Conservation (phyloP, 2,113 vertebrate species). For the Pangasianodon gigas region DNA sequence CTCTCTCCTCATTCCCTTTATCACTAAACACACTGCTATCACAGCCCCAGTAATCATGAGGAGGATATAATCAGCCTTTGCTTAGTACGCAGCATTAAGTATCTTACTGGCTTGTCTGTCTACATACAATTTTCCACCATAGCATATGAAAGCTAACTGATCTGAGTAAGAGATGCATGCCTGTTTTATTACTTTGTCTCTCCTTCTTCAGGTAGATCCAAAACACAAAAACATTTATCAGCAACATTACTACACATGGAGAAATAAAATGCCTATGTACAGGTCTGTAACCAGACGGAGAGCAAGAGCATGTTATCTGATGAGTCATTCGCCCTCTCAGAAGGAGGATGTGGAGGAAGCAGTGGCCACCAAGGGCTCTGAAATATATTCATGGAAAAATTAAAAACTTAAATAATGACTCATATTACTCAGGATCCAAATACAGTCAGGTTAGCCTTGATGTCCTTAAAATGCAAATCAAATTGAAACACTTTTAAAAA, state of each 20-base stretch:
- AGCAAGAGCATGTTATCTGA: conserved; percentile 2
- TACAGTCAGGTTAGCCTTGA: background rate
- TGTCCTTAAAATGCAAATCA: background rate
- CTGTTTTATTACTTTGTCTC: background rate
- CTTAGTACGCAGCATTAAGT: background rate
- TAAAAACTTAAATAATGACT: background rate
- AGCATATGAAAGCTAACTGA: background rate
- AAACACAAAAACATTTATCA: background rate
- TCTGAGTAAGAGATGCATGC: no score
- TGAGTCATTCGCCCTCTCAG: conserved; percentile 30
- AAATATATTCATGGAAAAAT: conserved; percentile 12
- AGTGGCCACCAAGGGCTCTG: background rate
- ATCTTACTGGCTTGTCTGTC: background rate
- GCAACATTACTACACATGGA: background rate
- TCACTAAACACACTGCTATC: background rate
- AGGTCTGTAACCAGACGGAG: conserved; percentile 19
- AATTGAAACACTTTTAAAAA: no score
- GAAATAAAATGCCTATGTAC: conserved; percentile 11
- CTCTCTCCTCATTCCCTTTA: background rate
- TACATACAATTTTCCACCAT: background rate
- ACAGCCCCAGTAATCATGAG: background rate
- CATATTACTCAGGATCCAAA: background rate
- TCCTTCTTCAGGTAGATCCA: background rate
- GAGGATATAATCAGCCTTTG: background rate
- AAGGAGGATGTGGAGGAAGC: background rate